Conservation (phyloP, 2,113 vertebrate species). For the Gorilla gorilla region DNA sequence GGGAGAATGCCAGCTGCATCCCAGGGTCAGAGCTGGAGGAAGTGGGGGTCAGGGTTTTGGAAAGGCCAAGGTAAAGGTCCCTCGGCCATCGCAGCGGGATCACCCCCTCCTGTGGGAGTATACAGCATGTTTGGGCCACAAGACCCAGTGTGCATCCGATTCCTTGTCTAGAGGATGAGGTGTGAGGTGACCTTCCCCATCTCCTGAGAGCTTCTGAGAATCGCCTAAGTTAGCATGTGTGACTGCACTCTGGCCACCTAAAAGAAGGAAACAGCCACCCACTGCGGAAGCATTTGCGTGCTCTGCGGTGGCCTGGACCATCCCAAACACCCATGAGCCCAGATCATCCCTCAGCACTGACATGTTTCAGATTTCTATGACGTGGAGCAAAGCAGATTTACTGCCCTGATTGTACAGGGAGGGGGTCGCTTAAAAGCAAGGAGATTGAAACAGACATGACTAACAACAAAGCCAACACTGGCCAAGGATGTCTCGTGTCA, state of each 20-base stretch:
- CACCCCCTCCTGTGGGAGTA: fast-evolving
- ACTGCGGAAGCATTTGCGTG: fast-evolving
- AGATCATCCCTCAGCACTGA: fast-evolving
- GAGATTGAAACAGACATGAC: fast-evolving
- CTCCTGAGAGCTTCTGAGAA: neutral
- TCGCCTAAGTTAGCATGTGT: fast-evolving
- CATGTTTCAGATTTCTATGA: too few relatives aligned
- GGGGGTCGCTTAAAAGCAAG: neutral
- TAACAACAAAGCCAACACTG: neutral
- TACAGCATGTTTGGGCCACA: neutral
- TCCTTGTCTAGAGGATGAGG: neutral
- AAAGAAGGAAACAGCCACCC: neutral
- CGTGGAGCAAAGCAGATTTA: neutral
- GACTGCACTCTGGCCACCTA: fast-evolving
- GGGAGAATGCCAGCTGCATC: too few relatives aligned
- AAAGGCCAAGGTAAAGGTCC: neutral
- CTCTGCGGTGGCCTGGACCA: neutral
- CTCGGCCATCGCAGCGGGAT: neutral
- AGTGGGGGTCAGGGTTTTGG: fast-evolving
- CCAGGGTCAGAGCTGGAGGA: neutral
- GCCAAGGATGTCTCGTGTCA: fast-evolving
- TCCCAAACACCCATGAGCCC: neutral
- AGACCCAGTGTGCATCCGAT: neutral
- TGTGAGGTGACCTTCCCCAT: neutral
- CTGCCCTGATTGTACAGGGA: fast-evolving